A percentile compares a stretch with the other conserved stretches of the same genome.
Evolutionary conservation across 2,113 vertebrate genomes (phyloP).

Genomic region (Chiloscyllium plagiosum): DNA sequence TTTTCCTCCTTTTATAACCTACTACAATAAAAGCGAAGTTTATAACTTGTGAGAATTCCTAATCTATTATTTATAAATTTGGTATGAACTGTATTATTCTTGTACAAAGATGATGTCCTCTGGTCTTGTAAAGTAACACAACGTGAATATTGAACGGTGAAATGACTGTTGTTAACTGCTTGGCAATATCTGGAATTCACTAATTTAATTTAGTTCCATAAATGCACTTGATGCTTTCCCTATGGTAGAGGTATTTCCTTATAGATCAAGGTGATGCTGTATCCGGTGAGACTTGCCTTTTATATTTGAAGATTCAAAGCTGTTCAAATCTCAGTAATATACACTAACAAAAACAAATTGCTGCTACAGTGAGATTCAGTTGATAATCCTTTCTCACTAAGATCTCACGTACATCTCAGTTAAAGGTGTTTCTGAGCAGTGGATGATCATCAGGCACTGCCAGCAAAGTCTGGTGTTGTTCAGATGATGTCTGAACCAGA

Average conservation of each 20-base stretch:
- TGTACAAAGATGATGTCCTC: background rate
- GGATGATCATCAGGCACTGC: no score
- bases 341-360: no score
- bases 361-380: background rate
- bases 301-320: background rate
- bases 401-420: background rate
- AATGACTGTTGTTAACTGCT: background rate
- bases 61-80: constrained; percentile 31
- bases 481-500: background rate
- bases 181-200: background rate
- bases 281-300: background rate
- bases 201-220: background rate
- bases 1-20: background rate
- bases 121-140: background rate
- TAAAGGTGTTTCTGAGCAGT: background rate
- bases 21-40: background rate
- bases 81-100: background rate
- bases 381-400: background rate
- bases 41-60: constrained; percentile 21
- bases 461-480: background rate
- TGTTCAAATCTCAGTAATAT: background rate
- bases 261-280: background rate
- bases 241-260: background rate
- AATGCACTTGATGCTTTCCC: background rate
- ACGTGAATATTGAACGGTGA: background rate